Evolutionary conservation across 2,797 vertebrate species (phyloP), one percentile per base, ranked within the genome.

Genomic region (Melanotaenia pygmaea): DNA sequence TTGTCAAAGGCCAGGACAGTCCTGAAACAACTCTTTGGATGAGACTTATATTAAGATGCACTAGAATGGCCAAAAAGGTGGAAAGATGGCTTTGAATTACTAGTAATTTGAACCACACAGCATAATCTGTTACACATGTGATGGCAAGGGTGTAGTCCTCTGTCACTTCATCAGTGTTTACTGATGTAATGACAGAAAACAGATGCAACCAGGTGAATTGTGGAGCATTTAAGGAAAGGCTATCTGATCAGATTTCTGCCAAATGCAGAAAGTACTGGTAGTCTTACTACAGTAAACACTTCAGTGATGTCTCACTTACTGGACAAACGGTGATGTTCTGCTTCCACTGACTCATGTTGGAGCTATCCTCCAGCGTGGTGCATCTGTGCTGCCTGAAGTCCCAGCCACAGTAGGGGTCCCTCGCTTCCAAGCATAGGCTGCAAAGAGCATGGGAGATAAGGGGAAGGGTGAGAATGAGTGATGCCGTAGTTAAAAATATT

Each of bases 281-380:
- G 8, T 28, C 3, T 28, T 13, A 61, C 18, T 37, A 32, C 61
- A 61, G 53, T 57, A 61, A 72, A 59, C 1, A 26, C 37, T 2
- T 43, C 30, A 5, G 45, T 16, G 67, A 47, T 1, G 1, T 47
- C 3, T 10, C 20, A 38, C 88, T 95, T 94, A 99, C 98, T 74
- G 98, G 98, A 84, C 98, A 99, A 14, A 95, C 92, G 0, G 96
- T 97, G 93, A 99, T 98, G 92, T 99, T 98, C 93, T 99, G 98
- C 71, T 93, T 97, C 98, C 98, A 99, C 73, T 98, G 96, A 90
- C 97, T 99, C 98, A 99, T 99, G 93, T 99, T 98, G 88, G 97
- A 96, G 86, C 98, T 98, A 91, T 99, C 97, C 88, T 98, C 96
- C 56, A 98, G 93, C 0, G 97, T 97, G 83, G 96, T 99, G 88